phyloP scores from a whole-genome alignment of 1,140 invertebrate species.

The Bombyx mori region ASM3026992v2 NC_085131.1:500001-500500 shows the following conservation, averaged over 20 bases:
- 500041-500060: constrained; percentile 94
- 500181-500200: constrained; percentile 95
- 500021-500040: constrained; percentile 15
- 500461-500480: constrained; percentile 68
- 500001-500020: constrained; percentile 80
- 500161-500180: constrained; percentile 98
- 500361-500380: too few species aligned
- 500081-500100: constrained; percentile 95
- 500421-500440: not conserved
- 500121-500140: constrained; percentile 97
- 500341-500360: too few species aligned
- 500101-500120: constrained; percentile 97
- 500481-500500: constrained; percentile 76
- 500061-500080: constrained; percentile 92
- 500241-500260: too few species aligned
- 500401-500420: too few species aligned
- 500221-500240: constrained; percentile 51
- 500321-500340: too few species aligned
- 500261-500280: too few species aligned
- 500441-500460: constrained; percentile 77
- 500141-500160: constrained; percentile 98
- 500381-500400: too few species aligned
- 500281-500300: too few species aligned
- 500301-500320: too few species aligned
- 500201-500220: constrained; percentile 86